These are phyloP conservation scores for Cyclophora punctaria DNA, from an alignment of 2,888 invertebrate species.

Conservation along the genomic window DNA sequence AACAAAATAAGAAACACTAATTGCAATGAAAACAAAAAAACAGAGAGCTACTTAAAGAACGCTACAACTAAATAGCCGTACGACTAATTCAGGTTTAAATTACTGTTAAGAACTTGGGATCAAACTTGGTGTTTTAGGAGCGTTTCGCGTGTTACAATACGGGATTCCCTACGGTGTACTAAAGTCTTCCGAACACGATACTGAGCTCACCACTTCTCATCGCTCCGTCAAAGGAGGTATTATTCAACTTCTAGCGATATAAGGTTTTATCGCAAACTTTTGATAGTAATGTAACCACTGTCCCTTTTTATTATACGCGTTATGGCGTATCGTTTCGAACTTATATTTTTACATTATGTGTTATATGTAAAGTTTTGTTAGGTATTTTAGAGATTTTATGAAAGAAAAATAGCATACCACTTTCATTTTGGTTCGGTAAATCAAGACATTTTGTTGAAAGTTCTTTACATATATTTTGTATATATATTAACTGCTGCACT, in stretches of 20 bases:
- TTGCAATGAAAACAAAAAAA: no score
- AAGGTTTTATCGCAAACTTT: slow-evolving; percentile 14
- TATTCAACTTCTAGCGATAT: slow-evolving; percentile 19
- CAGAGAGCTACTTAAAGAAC: slow-evolving; percentile 9
- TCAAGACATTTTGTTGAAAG: no score
- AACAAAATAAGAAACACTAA: no score
- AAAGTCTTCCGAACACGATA: slow-evolving; percentile 29
- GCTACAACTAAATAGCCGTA: slow-evolving; percentile 19
- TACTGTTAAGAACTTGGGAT: slow-evolving; percentile 30
- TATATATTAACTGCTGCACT: no score
- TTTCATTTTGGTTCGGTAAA: no score
- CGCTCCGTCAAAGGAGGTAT: slow-evolving; percentile 14
- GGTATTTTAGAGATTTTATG: no score
- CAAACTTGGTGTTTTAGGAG: slow-evolving; percentile 30
- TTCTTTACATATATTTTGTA: no score
- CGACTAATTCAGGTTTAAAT: slow-evolving; percentile 22
- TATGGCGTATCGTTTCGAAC: slow-evolving; percentile 4
- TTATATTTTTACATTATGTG: no score
- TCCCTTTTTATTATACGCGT: slow-evolving; percentile 11
- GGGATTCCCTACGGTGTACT: slow-evolving; percentile 30
- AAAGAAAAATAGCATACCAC: no score
- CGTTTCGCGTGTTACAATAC: slow-evolving; percentile 32
- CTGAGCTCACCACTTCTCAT: slow-evolving; percentile 5
- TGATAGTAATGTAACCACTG: slow-evolving; percentile 9
- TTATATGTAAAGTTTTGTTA: no score